A percentile compares a stretch with the other conserved stretches of the same genome.
Evolutionary conservation across 2,113 vertebrate genomes (phyloP).

Genomic region (Empidonax alnorum): DNA sequence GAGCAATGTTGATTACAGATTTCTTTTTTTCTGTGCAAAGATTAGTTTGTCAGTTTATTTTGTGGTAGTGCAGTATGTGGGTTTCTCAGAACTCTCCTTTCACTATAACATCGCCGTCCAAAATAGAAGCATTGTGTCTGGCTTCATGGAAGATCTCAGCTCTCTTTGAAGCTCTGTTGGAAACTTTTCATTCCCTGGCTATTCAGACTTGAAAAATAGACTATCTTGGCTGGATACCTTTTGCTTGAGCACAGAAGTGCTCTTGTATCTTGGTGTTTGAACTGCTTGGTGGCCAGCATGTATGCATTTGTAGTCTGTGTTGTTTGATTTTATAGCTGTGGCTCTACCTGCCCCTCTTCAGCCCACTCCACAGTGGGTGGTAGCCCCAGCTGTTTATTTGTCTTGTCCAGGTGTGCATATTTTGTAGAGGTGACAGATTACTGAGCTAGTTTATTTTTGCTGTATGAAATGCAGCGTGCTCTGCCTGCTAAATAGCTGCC

Average conservation of each 20-base stretch:
- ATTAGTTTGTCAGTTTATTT: conserved; percentile 11
- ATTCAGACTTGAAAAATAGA: conserved; percentile 59
- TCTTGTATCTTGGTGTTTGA: conserved; percentile 44
- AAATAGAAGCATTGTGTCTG: conserved; percentile 65
- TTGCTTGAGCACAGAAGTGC: conserved; percentile 19
- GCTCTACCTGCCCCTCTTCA: background rate
- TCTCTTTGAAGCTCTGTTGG: conserved; percentile 37
- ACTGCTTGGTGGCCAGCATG: background rate
- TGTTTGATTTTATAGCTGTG: conserved; percentile 26
- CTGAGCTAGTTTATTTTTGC: background rate
- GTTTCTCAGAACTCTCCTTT: conserved; percentile 2
- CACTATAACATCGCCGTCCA: background rate
- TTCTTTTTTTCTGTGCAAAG: background rate
- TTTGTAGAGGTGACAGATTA: background rate
- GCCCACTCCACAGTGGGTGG: background rate
- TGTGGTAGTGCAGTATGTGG: background rate
- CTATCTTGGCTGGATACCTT: conserved; percentile 35
- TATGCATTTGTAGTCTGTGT: background rate
- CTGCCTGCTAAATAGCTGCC: conserved; percentile 19
- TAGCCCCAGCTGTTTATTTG: conserved; percentile 26
- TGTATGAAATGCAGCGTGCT: background rate
- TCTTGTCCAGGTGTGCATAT: conserved; percentile 1
- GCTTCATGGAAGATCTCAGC: conserved; percentile 5
- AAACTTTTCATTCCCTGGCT: conserved; percentile 53
- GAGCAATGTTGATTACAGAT: background rate